Conservation (phyloP, 2,797 vertebrate genomes). For the Alauda arvensis region DNA sequence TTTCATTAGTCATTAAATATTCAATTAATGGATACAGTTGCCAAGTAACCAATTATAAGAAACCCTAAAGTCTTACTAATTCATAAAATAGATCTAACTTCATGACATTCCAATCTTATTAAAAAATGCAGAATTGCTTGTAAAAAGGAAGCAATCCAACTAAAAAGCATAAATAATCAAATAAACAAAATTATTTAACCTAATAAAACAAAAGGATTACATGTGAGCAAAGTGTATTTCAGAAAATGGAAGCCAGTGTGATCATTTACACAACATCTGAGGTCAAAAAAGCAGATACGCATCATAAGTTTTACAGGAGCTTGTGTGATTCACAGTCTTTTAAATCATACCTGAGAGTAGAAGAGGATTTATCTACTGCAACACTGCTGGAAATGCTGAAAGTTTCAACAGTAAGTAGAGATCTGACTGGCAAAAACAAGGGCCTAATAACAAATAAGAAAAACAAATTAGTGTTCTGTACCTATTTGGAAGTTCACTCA, state of each 20-base stretch:
- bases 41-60: not conserved
- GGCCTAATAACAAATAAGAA: slow-evolving; percentile 74
- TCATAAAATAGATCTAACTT: not conserved
- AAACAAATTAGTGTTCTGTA: not conserved
- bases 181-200: not conserved
- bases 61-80: not conserved
- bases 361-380: slow-evolving; percentile 90
- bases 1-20: not conserved
- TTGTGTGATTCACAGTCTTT: not conserved
- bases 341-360: slow-evolving; percentile 85
- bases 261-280: not conserved
- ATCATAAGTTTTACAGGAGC: not conserved
- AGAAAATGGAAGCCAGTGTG: not conserved
- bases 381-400: slow-evolving; percentile 96
- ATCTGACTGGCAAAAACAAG: slow-evolving; percentile 87
- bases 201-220: not conserved
- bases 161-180: not conserved
- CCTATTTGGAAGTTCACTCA: not conserved
- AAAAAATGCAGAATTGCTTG: not conserved
- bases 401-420: slow-evolving; percentile 91
- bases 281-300: not conserved
- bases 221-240: not conserved
- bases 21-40: not conserved
- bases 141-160: not conserved
- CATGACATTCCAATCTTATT: not conserved